Evolutionary conservation across 2,113 vertebrate genomes (phyloP).

Genomic region (Bothrops jararaca): DNA sequence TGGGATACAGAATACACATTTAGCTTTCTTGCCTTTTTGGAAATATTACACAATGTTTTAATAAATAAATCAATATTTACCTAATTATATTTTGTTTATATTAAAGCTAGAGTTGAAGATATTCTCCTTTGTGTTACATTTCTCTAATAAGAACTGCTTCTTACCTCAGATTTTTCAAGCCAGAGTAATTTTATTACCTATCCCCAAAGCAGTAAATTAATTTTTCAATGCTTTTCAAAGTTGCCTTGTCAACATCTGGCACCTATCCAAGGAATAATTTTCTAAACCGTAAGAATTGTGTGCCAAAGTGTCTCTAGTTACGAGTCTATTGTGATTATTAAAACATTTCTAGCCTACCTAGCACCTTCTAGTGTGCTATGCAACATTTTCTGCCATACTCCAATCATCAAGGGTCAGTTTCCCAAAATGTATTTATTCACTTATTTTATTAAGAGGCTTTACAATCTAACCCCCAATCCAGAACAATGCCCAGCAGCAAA

Average conservation of each 20-base stretch:
- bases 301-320: background rate
- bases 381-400: background rate
- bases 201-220: conserved; percentile 8
- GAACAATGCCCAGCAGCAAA: background rate
- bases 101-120: background rate
- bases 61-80: background rate
- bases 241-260: conserved; percentile 9
- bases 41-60: background rate
- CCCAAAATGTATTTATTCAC: background rate
- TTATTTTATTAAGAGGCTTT: background rate
- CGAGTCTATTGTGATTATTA: background rate
- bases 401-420: background rate
- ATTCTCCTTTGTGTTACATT: background rate
- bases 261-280: background rate
- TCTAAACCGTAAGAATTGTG: background rate
- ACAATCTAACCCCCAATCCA: background rate
- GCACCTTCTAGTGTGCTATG: background rate
- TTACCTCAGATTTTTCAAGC: background rate
- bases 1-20: background rate
- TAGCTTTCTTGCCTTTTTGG: background rate
- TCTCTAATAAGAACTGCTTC: background rate
- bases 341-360: background rate
- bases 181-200: background rate
- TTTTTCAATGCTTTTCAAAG: background rate
- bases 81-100: background rate